A percentile compares a stretch with the other conserved stretches of the same genome.
These are phyloP conservation scores for Pseudobourletiella spinata DNA, from an alignment of 1,140 invertebrate species.

Conservation along the genomic window DNA sequence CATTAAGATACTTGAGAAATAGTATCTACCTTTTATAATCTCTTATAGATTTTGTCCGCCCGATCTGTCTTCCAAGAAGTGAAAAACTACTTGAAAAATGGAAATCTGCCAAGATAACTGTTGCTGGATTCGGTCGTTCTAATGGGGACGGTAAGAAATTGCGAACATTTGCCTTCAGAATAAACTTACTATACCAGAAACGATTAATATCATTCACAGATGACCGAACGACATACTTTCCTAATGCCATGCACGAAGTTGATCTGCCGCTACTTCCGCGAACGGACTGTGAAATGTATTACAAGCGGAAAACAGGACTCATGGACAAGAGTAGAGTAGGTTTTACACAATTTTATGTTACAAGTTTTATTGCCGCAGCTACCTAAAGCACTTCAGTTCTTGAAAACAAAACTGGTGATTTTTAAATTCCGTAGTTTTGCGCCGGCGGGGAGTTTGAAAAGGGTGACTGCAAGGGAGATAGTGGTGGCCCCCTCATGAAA, in stretches of 20 bases:
- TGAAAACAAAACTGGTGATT: neutral
- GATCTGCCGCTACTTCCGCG: neutral
- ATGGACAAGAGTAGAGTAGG: neutral
- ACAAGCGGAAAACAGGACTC: conserved; percentile 1
- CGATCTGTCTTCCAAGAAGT: conserved; percentile 12
- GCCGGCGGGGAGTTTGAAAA: neutral
- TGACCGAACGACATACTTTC: neutral
- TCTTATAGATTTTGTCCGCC: conserved; percentile 9
- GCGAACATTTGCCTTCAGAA: no score
- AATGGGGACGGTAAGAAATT: neutral
- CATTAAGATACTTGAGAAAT: neutral
- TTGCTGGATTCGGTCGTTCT: conserved; percentile 8
- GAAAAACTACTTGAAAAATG: conserved; percentile 9
- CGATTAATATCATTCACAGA: neutral
- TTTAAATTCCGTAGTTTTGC: neutral
- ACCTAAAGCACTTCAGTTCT: no score
- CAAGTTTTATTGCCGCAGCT: no score
- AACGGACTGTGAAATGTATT: neutral
- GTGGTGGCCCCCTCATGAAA: conserved; percentile 12
- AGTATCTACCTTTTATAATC: no score
- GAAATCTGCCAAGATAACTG: neutral
- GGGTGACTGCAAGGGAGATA: conserved; percentile 15
- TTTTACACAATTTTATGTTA: neutral
- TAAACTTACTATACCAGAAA: no score
- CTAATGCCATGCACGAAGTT: neutral